Conservation (phyloP, 1,140 invertebrate species). For the Orchesella cincta region DNA sequence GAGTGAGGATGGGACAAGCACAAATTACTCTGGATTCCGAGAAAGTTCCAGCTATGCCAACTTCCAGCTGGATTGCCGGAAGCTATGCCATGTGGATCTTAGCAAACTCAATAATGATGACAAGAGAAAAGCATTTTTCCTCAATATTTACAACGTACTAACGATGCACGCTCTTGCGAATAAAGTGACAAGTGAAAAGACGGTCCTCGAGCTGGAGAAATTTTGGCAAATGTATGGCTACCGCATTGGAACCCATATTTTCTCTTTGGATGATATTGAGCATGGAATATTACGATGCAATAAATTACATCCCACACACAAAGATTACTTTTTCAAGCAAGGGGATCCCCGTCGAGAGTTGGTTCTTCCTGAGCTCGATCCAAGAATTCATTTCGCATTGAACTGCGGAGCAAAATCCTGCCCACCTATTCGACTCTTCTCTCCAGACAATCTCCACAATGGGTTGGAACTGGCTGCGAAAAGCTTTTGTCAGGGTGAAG, state of each 20-base stretch:
- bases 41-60: constrained; percentile 28
- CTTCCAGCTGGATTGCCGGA: constrained; percentile 27
- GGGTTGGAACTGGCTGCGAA: too few species aligned
- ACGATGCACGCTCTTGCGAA: constrained; percentile 55
- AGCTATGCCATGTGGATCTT: constrained; percentile 31
- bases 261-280: constrained; percentile 57
- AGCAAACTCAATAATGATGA: not conserved
- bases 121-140: constrained; percentile 43
- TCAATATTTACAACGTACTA: constrained; percentile 55
- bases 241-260: constrained; percentile 54
- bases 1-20: constrained; percentile 41
- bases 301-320: constrained; percentile 56
- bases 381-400: constrained; percentile 59
- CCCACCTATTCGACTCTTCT: constrained; percentile 56
- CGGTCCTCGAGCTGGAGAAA: constrained; percentile 55
- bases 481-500: too few species aligned
- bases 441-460: constrained; percentile 53
- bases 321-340: constrained; percentile 52
- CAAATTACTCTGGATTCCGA: constrained; percentile 36
- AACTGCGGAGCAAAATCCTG: constrained; percentile 58
- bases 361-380: constrained; percentile 54
- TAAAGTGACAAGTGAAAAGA: constrained; percentile 52
- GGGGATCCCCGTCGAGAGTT: constrained; percentile 55
- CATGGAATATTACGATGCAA: constrained; percentile 58
- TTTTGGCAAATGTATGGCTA: constrained; percentile 57